Base-by-base conservation (phyloP, 2,797 vertebrate genomes). In the Peromyscus eremicus region DNA sequence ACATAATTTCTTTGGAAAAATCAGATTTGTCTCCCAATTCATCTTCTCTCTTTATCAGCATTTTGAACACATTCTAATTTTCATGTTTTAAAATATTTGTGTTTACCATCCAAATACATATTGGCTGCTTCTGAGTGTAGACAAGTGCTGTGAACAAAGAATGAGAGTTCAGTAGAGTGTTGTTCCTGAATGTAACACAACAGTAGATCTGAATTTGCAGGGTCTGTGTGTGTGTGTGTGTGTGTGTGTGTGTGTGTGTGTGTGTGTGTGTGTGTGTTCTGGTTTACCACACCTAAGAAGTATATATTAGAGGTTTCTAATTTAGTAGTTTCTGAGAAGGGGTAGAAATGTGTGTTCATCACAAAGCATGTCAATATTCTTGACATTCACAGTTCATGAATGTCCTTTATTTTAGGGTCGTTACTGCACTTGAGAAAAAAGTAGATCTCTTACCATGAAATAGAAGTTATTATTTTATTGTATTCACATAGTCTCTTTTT, bases 371-470 rank as follows among this genome's bases (percentile, higher is more conserved):
- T 62, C 82, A 89, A 84, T 55, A 68, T 34, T 0, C 17, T 43
- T 89, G 23, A 73, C 3, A 77, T 85, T 85, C 49, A 6, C 89
- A 89, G 8, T 82, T 82, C 8, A 32, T 64, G 9, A 79, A 70
- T 92, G 10, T 29, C 2, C 7, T 32, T 85, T 81, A 92, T 13
- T 14, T 81, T 55, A 87, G 23, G 88, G 1, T 46, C 6, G 37
- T 64, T 49, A 92, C 13, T 93, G 7, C 29, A 81, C 88, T 95
- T 94, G 87, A 82, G 2, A 82, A 92, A 21, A 52, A 3, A n/a
- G 4, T 6, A 64, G 2, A 21, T 23, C 19, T 62, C 43, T 66
- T 90, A 68, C 0, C 9, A 37, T 60, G 43, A 95, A 76, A 89
- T 21, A 77, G 7, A 49, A 70, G n/a, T 93, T 3, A 77, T 11